Base-by-base conservation (phyloP, 2,797 vertebrate species). In the Microchirus variegatus region DNA sequence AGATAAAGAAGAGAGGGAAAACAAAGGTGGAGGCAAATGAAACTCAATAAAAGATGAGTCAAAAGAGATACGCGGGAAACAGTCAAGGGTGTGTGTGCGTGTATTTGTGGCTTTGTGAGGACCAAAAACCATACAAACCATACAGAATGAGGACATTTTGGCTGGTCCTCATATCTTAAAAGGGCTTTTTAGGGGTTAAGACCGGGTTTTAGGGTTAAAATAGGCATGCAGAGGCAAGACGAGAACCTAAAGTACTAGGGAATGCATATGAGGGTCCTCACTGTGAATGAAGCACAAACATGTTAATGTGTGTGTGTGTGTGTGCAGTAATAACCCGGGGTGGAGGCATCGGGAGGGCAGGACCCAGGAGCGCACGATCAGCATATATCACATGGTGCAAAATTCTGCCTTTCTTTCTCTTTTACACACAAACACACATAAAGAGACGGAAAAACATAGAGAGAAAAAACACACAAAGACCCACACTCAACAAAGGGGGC, bases 311-410 rank as follows among this genome's bases (percentile, higher is more conserved):
- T 52, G 59, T 56, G 26, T 35, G 50, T 65, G 4, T 52, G 26
- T 52, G 59, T 56, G 26, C 22, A 47, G 63, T 44, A 8, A 77
- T 40, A 80, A 75, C 73, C 70, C n/a, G 26, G 4, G 67, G 78
- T 66, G 63, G 81, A 74, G 77, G 15, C 65, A 75, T 9, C 0
- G 50, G 40, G 62, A 76, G 81, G 70, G 67, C 78, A 76, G 65
- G 49, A 50, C 75, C 71, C 84, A 66, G 57, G 75, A 81, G 81
- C 85, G 77, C 82, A 77, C 73, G 75, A 82, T 88, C 82, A 85
- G 82, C 76, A 76, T 69, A 64, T 74, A 81, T 86, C 83, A 84
- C 63, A 74, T 77, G 67, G 52, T 18, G 56, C 1, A 72, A 62
- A 68, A 59, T 5, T 6, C 47, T 60, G 53, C 15, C 18, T 56